Evolutionary conservation across 1,140 invertebrate species (phyloP), one percentile per base, ranked within the genome.

Genomic region (Pseudomyrmex gracilis): DNA sequence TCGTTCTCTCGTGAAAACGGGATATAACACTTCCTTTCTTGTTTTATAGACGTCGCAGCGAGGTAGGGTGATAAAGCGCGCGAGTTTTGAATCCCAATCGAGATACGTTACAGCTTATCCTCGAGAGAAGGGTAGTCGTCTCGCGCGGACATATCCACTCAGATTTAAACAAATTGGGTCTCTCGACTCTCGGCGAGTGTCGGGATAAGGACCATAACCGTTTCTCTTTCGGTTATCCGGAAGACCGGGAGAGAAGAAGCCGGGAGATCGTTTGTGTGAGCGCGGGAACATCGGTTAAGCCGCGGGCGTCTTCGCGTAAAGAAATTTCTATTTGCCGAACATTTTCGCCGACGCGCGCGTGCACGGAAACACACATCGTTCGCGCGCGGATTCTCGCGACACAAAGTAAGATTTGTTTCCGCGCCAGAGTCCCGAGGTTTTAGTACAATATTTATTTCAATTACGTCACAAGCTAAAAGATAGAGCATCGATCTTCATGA

Each of bases 351-450:
- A n/a, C 47, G n/a, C 34, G 8, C 4, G 8, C 34, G 13, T 47
- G 74, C 55, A 45, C 24, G 34, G 74, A 45, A 68, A 77, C 49
- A 5, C 34, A 20, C 17, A n/a, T n/a, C 17, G 34, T 34, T 34
- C 34, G 5, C 5, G 34, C 43, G 43, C 45, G 34, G 17, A n/a
- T 58, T 70, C 7, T 9, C 43, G 66, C 73, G 66, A 80, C 76
- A 60, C 34, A 80, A 80, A 80, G 43, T 55, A 71, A 80, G 76
- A 80, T 80, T 80, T 80, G 76, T 80, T 58, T 80, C 76, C 34
- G 53, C 53, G 17, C 51, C n/a, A n/a, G 13, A 1, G 76, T 24
- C 2, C 15, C 51, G 66, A 70, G 43, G n/a, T n/a, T n/a, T 22
- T 34, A 7, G 34, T 34, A 5, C 34, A 45, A 7, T 80, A 80